These are phyloP conservation scores for Phenganax stokvisi DNA, from an alignment of 92 coral and sea anemone genomes.

Conservation along the genomic window DNA sequence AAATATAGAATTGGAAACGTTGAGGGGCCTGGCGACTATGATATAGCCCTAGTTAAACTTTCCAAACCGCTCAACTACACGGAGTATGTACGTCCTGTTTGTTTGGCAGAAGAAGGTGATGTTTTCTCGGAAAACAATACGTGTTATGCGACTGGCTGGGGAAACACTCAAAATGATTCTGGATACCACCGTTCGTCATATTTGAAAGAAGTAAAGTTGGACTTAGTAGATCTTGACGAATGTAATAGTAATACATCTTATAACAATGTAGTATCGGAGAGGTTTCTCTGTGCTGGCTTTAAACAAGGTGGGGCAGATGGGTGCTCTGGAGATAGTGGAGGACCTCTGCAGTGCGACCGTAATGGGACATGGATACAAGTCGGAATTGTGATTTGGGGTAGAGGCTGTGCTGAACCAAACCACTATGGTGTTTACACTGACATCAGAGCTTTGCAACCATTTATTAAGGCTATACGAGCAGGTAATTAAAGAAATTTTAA, in stretches of 20 bases:
- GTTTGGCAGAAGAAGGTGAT: conserved; percentile 33
- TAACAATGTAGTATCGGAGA: conserved; percentile 29
- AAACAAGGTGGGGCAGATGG: conserved; percentile 49
- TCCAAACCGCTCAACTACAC: conserved; percentile 41
- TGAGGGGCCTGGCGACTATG: conserved; percentile 41
- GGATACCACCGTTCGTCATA: conserved; percentile 24
- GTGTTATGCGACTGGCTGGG: conserved; percentile 49
- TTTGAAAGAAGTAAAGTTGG: conserved; percentile 43
- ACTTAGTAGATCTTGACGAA: conserved; percentile 24
- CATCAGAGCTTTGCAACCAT: conserved; percentile 44
- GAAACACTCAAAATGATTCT: conserved; percentile 26
- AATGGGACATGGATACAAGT: conserved; percentile 46
- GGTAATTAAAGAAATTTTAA: neutral
- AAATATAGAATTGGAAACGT: conserved; percentile 19
- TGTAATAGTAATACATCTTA: conserved; percentile 42
- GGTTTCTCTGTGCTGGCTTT: conserved; percentile 51
- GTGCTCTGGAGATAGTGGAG: conserved; percentile 58
- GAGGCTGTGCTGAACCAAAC: conserved; percentile 44
- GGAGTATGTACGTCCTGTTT: conserved; percentile 35
- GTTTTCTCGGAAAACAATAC: conserved; percentile 39
- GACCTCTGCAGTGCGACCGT: conserved; percentile 47
- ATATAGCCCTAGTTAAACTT: conserved; percentile 42
- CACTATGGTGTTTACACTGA: conserved; percentile 48
- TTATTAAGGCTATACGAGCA: conserved; percentile 37
- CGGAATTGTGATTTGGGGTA: conserved; percentile 55